Base-by-base conservation (phyloP, 2,888 invertebrate species). In the Fragum sueziense region DNA sequence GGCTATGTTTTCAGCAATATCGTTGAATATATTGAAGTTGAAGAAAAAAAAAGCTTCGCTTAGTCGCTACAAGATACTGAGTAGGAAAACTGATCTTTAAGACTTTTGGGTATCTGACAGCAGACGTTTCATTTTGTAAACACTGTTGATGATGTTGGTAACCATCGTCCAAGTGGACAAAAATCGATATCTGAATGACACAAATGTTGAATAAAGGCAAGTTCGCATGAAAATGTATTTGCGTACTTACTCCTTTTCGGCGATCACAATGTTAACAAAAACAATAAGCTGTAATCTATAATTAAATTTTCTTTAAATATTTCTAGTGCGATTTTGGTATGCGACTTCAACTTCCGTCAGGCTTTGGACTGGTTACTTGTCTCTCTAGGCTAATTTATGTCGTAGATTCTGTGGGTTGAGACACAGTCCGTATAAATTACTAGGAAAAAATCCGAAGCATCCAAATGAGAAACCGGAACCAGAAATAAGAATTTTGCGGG, bases 341-440 rank as follows among this genome's bases (percentile, higher is more conserved):
- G 82, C 82, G 76, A 82, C 74, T 71, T 52, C 52, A 37, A 76
- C 76, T 82, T 82, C 82, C 82, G 82, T 54, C 71, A 27, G 20
- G 70, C 47, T 76, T 76, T 9, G 7, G 25, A 33, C 33, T 29
- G 47, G 47, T 47, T 47, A 20, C n/a, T 2, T 4, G 2, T n/a
- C n/a, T n/a, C n/a, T n/a, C n/a, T n/a, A n/a, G 3, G 3, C 14
- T 20, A 9, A 20, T 9, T 47, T 14, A 9, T 14, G 14, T 4
- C 47, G 4, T 20, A 9, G n/a, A n/a, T 9, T 9, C 4, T 3
- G n/a, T 9, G 3, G 47, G 3, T 14, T 14, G 3, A 14, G 47
- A 20, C 47, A 47, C 76, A 76, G 79, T 74, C 82, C 20, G 51
- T 71, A 80, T 80, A 69, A 34, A 70, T 74, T 76, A 69, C 22